Evolutionary conservation across 35 echinoderm and acorn worm genomes (phyloP), one percentile per base, ranked within the genome.

Genomic region (Eucidaris tribuloides): DNA sequence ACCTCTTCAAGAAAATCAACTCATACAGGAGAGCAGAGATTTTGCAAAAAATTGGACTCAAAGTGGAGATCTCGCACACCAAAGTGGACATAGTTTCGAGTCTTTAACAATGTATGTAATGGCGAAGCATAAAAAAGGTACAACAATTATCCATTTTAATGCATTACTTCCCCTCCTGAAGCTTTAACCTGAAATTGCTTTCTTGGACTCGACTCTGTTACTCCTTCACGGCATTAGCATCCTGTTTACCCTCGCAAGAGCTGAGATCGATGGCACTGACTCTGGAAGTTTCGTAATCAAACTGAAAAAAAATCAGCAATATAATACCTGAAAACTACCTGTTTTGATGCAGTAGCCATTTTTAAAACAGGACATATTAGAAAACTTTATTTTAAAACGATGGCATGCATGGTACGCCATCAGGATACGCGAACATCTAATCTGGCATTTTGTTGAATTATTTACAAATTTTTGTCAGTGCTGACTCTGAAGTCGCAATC

Each of bases 221-320:
- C 94, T 92, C 76, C 89, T 85, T 90, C 94, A 97, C 11, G n/a
- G 90, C 90, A 42, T 80, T 44, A 20, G 30, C 85, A 42, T 70
- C 76, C 43, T 85, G 85, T 36, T 92, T 92, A 5, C 74, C 76
- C 24, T 82, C 76, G 3, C 85, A 86, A 28, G 81, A 92, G 27
- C 74, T 82, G 22, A 92, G 82, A 38, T 92, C 89, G 14, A 88
- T 82, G 58, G 66, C 65, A 6, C 44, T 20, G 11, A 80, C 49
- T 36, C 85, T 72, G 87, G 92, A 97, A 5, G 84, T 83, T 18
- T 97, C 94, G 40, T 65, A 76, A 40, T 97, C 94, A 89, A 89
- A 88, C 94, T 97, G 64, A 0, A 92, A 81, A 43, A 86, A 33
- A 78, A 43, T 66, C 11, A 70, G 13, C 4, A 46, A 71, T 9